Evolutionary conservation across 2,888 invertebrate genomes (phyloP).

Genomic region (Ommatoiulus sabulosus): DNA sequence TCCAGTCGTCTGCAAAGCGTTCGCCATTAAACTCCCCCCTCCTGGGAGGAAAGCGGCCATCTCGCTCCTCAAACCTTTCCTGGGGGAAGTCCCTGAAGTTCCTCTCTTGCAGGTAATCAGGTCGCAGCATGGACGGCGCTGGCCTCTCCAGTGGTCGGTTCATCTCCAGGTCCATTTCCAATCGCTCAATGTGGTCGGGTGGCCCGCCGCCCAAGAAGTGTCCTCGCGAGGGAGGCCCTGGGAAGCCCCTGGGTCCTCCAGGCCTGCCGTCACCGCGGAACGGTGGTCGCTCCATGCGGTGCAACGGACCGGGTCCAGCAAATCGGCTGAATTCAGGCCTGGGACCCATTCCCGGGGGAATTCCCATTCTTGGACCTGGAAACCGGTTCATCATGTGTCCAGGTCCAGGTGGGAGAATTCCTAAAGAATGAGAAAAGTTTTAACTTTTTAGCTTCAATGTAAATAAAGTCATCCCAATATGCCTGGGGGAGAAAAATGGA

Average conservation of each 20-base stretch:
- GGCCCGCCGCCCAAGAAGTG: not conserved
- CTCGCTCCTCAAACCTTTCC: slow-evolving; percentile 46
- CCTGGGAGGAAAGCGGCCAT: slow-evolving; percentile 32
- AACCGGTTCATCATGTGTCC: slow-evolving; percentile 38
- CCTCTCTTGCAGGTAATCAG: slow-evolving; percentile 38
- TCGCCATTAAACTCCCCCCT: slow-evolving; percentile 49
- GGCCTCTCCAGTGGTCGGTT: slow-evolving; percentile 30
- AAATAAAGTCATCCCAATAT: no score
- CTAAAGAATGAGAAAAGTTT: not conserved
- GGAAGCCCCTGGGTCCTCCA: not conserved
- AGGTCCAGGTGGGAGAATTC: not conserved
- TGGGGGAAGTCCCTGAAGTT: not conserved
- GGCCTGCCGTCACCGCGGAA: slow-evolving; percentile 17
- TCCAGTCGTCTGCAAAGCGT: slow-evolving; percentile 38
- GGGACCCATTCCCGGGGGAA: slow-evolving; percentile 56
- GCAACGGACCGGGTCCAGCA: slow-evolving; percentile 38
- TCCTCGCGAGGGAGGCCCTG: slow-evolving; percentile 16
- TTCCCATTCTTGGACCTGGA: slow-evolving; percentile 53
- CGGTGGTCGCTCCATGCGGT: slow-evolving; percentile 44
- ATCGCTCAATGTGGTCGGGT: not conserved
- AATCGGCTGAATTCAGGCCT: slow-evolving; percentile 56
- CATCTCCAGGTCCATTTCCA: slow-evolving; percentile 9
- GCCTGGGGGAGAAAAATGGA: not conserved
- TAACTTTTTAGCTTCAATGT: not conserved
- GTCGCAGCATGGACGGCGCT: slow-evolving; percentile 24